phyloP scores from a whole-genome alignment of 1,140 invertebrate genomes.

The Cecropterus lyciades region DNA sequence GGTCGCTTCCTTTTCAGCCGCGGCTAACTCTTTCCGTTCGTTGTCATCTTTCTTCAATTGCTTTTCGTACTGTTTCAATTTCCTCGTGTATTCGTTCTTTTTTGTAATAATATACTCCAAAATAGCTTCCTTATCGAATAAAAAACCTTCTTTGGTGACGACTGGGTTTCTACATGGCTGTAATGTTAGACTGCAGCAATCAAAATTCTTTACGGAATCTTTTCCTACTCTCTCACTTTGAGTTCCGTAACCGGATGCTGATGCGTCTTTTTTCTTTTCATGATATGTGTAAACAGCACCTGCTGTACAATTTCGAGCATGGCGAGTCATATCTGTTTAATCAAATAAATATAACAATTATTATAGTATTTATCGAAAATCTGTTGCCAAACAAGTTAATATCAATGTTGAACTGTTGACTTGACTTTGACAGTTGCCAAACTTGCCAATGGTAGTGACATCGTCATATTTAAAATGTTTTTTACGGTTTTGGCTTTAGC shows the following conservation, averaged over 20 bases:
- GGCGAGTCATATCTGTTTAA: conserved; percentile 94
- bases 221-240: conserved; percentile 94
- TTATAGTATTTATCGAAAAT: no score
- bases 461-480: no score
- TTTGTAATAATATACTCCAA: conserved; percentile 98
- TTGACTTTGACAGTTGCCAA: no score
- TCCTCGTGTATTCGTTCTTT: conserved; percentile 95
- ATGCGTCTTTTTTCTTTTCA: conserved; percentile 98
- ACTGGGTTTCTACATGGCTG: conserved; percentile 97
- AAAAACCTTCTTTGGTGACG: conserved; percentile 94
- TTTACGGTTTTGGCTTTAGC: no score
- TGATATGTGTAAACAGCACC: conserved; percentile 99
- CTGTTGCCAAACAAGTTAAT: no score
- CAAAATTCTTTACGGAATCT: conserved; percentile 99
- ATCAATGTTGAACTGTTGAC: no score
- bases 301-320: conserved; percentile 98
- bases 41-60: conserved; percentile 91
- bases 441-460: no score
- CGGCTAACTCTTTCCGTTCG: conserved; percentile 84
- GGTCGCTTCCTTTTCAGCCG: conserved; percentile 86
- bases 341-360: no score
- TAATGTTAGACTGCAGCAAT: conserved; percentile 98
- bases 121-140: conserved; percentile 99
- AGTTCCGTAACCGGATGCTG: conserved; percentile 95
- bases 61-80: conserved; percentile 97